Evolutionary conservation across 2,797 vertebrate genomes (phyloP).

Genomic region (Pteronotus mesoamericanus): DNA sequence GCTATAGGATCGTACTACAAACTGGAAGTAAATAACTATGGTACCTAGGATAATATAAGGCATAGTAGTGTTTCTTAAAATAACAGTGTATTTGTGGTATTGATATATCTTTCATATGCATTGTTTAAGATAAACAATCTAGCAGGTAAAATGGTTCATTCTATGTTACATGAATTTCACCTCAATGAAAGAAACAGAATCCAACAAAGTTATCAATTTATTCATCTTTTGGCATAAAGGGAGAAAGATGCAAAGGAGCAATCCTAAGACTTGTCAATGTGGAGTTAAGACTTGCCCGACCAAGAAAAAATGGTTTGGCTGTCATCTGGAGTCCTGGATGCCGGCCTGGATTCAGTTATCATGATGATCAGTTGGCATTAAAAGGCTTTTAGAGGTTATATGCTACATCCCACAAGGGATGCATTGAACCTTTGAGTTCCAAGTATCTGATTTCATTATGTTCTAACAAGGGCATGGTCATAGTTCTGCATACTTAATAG

Average conservation of each 20-base stretch:
- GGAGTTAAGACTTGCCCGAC: not conserved
- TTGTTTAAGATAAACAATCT: not conserved
- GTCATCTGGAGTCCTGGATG: not conserved
- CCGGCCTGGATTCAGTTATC: not conserved
- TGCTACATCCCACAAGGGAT: not conserved
- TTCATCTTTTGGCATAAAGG: not conserved
- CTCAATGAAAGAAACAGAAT: not conserved
- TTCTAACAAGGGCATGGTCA: not conserved
- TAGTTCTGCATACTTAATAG: not conserved
- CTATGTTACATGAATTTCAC: not conserved
- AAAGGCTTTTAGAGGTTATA: not conserved
- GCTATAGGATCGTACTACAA: too few relatives aligned
- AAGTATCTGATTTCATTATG: not conserved
- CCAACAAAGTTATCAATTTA: not conserved
- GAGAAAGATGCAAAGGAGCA: not conserved
- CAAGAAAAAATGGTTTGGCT: not conserved
- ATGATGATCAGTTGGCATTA: not conserved
- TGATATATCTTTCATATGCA: not conserved
- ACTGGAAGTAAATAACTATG: not conserved
- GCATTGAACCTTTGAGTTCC: not conserved
- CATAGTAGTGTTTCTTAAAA: not conserved
- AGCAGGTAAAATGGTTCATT: not conserved
- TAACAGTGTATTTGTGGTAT: not conserved
- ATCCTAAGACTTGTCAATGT: not conserved
- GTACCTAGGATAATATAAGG: not conserved